These are phyloP conservation scores for Macropus fuliginosus DNA, from an alignment of 2,797 vertebrate genomes.

Conservation along the genomic window DNA sequence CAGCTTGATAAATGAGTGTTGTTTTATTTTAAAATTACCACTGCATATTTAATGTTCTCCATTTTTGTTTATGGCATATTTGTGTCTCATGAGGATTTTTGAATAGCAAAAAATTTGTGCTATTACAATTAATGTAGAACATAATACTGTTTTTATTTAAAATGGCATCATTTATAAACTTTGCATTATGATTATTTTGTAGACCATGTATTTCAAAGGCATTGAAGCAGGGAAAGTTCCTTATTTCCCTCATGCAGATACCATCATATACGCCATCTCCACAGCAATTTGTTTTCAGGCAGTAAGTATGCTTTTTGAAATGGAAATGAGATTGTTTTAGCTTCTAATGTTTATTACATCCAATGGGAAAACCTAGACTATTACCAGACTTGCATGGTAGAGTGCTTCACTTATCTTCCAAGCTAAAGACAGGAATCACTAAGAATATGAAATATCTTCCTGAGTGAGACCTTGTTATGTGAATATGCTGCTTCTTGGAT, in stretches of 20 bases:
- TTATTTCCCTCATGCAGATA: slow-evolving; percentile 97
- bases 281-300: slow-evolving; percentile 99
- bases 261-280: slow-evolving; percentile 95
- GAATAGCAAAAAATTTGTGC: background rate
- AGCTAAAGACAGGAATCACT: slow-evolving; percentile 41
- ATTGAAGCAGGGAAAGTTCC: slow-evolving; percentile 96
- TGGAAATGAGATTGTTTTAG: slow-evolving; percentile 22
- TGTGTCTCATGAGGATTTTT: background rate
- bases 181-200: slow-evolving; percentile 66
- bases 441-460: slow-evolving; percentile 27
- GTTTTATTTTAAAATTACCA: background rate
- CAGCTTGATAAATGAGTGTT: background rate
- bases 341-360: slow-evolving; percentile 53
- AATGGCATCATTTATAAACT: slow-evolving; percentile 2
- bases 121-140: background rate
- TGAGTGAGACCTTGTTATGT: slow-evolving; percentile 37
- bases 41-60: background rate
- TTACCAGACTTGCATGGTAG: slow-evolving; percentile 5
- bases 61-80: background rate
- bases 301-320: slow-evolving; percentile 87
- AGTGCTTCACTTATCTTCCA: background rate
- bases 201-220: slow-evolving; percentile 99
- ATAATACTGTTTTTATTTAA: slow-evolving; percentile 1
- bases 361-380: background rate
- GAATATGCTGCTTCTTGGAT: slow-evolving; percentile 39